Conservation (phyloP, 2,888 invertebrate genomes). For the Noctua janthina region DNA sequence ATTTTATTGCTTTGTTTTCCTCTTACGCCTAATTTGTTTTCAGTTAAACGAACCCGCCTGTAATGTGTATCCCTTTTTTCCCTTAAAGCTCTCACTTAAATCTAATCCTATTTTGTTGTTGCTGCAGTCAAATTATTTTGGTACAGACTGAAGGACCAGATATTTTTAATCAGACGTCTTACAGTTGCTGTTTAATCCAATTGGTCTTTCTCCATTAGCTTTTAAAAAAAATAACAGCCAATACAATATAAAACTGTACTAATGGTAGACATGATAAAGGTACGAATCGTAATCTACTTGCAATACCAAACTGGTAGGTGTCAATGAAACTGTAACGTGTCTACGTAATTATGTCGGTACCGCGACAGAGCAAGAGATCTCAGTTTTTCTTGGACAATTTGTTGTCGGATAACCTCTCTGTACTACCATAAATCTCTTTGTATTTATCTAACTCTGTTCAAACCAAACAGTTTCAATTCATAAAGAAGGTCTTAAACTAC, state of each 20-base stretch:
- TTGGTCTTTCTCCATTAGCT: neutral
- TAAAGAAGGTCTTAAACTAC: neutral
- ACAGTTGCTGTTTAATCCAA: neutral
- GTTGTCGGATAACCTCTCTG: neutral
- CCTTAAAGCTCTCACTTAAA: neutral
- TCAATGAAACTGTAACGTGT: neutral
- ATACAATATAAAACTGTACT: neutral
- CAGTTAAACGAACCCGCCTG: conserved; percentile 7
- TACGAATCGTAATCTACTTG: neutral
- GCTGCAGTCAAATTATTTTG: neutral
- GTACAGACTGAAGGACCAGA: too few species aligned
- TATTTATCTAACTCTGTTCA: neutral
- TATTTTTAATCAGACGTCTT: too few species aligned
- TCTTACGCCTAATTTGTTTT: conserved; percentile 23
- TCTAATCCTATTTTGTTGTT: too few species aligned
- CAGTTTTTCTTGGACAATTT: neutral
- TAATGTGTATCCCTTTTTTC: neutral
- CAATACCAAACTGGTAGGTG: neutral
- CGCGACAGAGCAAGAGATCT: neutral
- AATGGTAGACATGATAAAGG: neutral
- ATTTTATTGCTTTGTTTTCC: conserved; percentile 23
- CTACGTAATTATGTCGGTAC: neutral
- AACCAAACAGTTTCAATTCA: neutral
- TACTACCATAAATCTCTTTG: neutral
- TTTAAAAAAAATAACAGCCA: neutral